phyloP scores from a whole-genome alignment of 1,140 invertebrate species.

The Brachionus plicatilis region DNA sequence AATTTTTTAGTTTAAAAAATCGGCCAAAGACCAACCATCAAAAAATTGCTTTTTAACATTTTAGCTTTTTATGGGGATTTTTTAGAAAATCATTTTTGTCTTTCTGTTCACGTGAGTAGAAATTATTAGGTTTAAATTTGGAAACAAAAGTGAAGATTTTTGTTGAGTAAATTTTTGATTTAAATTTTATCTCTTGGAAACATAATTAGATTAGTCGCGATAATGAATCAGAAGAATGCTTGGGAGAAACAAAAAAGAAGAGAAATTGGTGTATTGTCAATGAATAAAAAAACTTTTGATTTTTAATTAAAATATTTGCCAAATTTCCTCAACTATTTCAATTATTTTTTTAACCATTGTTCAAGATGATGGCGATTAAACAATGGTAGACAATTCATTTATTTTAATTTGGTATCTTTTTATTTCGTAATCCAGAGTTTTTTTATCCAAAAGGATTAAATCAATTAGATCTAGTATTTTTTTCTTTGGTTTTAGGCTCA shows the following conservation, averaged over 20 bases:
- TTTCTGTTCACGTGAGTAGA: not conserved
- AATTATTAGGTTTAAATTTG: not conserved
- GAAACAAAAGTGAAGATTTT: not conserved
- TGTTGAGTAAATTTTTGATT: not conserved
- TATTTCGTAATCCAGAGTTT: not conserved
- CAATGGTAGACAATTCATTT: not conserved
- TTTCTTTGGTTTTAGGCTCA: not conserved
- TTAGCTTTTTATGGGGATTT: not conserved
- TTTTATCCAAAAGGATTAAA: not conserved
- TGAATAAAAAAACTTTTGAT: not conserved
- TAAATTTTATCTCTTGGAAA: conserved; percentile 16
- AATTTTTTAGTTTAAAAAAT: too few relatives aligned
- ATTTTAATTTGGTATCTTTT: not conserved
- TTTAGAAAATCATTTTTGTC: conserved; percentile 4
- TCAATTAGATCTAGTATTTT: not conserved
- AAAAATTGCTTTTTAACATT: not conserved
- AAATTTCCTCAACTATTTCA: not conserved
- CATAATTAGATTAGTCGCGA: conserved; percentile 19
- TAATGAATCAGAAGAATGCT: not conserved
- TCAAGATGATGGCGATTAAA: not conserved
- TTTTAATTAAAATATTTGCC: conserved; percentile 7
- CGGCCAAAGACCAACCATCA: not conserved
- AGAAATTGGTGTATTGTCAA: not conserved
- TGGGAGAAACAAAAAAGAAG: not conserved
- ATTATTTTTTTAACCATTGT: not conserved